Evolutionary conservation across 2,113 vertebrate species (phyloP).

Genomic region (Nannobrachium achirus): DNA sequence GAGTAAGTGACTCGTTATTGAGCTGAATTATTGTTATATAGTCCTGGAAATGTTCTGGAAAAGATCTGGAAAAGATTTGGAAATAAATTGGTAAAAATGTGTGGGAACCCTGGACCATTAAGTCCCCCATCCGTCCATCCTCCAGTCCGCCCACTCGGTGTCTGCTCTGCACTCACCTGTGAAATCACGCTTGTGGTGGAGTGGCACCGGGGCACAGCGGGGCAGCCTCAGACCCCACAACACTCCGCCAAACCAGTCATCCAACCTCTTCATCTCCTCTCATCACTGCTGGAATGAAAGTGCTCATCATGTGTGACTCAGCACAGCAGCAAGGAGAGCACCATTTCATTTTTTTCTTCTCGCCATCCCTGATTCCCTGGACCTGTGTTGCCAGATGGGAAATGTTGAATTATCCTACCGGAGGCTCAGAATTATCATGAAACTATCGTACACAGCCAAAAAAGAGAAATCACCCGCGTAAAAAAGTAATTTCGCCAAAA

Average conservation of each 20-base stretch:
- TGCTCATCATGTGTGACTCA: conserved; percentile 71
- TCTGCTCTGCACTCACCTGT: conserved; percentile 56
- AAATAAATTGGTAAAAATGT: no score
- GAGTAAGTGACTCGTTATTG: no score
- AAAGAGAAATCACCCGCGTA: no score
- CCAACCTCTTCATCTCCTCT: conserved; percentile 63
- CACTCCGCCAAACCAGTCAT: conserved; percentile 34
- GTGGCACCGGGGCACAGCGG: not conserved
- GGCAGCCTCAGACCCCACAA: not conserved
- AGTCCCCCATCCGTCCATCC: conserved; percentile 39
- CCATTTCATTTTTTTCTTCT: conserved; percentile 60
- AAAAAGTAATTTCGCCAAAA: no score
- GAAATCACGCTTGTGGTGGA: not conserved
- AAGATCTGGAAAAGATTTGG: no score
- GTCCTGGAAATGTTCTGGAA: no score
- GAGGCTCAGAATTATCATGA: no score
- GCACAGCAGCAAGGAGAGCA: conserved; percentile 56
- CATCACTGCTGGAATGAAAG: conserved; percentile 54
- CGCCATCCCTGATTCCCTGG: conserved; percentile 42
- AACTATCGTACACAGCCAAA: no score
- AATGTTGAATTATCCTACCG: no score
- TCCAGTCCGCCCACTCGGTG: conserved; percentile 53
- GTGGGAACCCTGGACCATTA: no score
- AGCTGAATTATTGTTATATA: no score
- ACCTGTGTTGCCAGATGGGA: no score